phyloP scores from a whole-genome alignment of 2,888 invertebrate genomes.

The Esperia sulphurella region DNA sequence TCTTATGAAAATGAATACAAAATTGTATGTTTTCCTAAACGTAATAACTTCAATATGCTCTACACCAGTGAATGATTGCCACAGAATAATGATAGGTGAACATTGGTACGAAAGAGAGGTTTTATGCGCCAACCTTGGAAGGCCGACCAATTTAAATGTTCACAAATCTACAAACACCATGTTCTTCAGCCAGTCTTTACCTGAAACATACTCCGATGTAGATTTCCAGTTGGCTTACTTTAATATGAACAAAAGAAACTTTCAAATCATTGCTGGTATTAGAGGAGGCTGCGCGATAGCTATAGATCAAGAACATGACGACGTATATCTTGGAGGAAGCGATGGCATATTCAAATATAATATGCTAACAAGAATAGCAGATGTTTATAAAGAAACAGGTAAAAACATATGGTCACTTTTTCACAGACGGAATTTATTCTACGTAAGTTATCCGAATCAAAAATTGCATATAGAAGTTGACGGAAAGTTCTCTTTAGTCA shows the following conservation, averaged over 20 bases:
- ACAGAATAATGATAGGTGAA: conserved; percentile 38
- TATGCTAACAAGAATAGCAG: conserved; percentile 44
- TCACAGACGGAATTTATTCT: conserved; percentile 47
- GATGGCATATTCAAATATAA: conserved; percentile 60
- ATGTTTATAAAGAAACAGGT: conserved; percentile 46
- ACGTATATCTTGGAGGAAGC: conserved; percentile 53
- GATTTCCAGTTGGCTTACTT: conserved; percentile 50
- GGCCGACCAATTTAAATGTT: conserved; percentile 45
- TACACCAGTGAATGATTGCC: conserved; percentile 31
- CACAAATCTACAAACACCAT: conserved; percentile 44
- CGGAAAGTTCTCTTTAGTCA: conserved; percentile 43
- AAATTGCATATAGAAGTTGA: conserved; percentile 45
- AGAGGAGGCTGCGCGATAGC: conserved; percentile 51
- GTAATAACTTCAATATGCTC: conserved; percentile 7
- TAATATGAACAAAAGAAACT: conserved; percentile 40
- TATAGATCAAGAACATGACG: conserved; percentile 45
- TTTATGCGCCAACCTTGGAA: conserved; percentile 36
- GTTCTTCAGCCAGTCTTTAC: conserved; percentile 46
- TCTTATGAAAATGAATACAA: neutral
- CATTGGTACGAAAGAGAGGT: conserved; percentile 44
- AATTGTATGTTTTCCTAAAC: conserved; percentile 13
- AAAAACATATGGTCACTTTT: conserved; percentile 54
- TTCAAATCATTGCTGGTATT: conserved; percentile 42
- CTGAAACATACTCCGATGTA: conserved; percentile 42
- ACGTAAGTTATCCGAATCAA: conserved; percentile 56